Conservation (phyloP, 2,888 invertebrate genomes). For the Molanna angustata region DNA sequence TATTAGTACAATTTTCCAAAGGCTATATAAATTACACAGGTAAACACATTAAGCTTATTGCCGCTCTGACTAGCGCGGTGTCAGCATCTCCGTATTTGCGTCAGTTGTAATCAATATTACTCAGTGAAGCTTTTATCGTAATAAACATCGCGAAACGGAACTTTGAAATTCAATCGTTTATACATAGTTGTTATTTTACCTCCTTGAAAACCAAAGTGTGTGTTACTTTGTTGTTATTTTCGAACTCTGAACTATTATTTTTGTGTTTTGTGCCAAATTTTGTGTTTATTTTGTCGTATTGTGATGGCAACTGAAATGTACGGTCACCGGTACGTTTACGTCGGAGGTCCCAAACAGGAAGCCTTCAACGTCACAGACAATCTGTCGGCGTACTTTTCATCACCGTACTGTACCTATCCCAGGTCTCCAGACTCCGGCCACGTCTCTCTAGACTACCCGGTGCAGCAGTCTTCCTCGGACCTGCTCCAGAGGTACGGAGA, state of each 20-base stretch:
- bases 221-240: no score
- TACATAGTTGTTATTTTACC: no score
- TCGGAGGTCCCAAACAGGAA: constrained; percentile 40
- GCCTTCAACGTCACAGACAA: constrained; percentile 46
- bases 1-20: constrained; percentile 41
- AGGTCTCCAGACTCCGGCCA: constrained; percentile 53
- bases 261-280: neutral
- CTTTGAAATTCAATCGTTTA: no score
- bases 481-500: constrained; percentile 30
- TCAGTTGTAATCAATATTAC: neutral
- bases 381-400: constrained; percentile 25
- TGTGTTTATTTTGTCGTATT: neutral
- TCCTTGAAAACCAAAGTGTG: no score
- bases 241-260: neutral
- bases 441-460: constrained; percentile 53
- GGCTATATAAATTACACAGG: constrained; percentile 50
- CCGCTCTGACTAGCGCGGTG: constrained; percentile 41
- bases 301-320: constrained; percentile 52
- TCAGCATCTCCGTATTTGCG: constrained; percentile 8
- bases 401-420: constrained; percentile 51
- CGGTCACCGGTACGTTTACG: constrained; percentile 50
- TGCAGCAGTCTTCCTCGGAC: constrained; percentile 41
- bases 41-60: constrained; percentile 44
- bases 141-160: constrained; percentile 16
- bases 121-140: constrained; percentile 15